Conservation (phyloP, 2,797 vertebrate species). For the Crax fasciolata region DNA sequence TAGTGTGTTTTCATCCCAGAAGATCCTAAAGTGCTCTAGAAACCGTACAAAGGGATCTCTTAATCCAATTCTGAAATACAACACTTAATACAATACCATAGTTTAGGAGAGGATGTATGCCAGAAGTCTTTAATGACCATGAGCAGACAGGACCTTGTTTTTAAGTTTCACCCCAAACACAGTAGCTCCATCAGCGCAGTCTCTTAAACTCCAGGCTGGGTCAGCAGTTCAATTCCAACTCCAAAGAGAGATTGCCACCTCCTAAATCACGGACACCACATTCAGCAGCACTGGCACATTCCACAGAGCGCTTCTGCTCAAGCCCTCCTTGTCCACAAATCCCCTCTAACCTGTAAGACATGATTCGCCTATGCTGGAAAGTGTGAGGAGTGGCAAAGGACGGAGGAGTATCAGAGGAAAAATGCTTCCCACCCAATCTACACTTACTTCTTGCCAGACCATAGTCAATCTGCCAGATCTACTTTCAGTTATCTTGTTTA, state of each 20-base stretch:
- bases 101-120: not conserved
- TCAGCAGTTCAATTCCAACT: not conserved
- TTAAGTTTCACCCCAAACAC: constrained; percentile 23
- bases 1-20: not conserved
- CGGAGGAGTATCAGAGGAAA: constrained; percentile 35
- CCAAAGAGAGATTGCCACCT: not conserved
- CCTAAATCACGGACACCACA: not conserved
- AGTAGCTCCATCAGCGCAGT: not conserved
- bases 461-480: constrained; percentile 45
- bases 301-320: not conserved
- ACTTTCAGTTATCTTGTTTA: constrained; percentile 59
- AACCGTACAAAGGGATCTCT: not conserved
- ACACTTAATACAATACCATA: not conserved
- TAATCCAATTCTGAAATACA: not conserved
- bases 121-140: constrained; percentile 9
- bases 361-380: not conserved
- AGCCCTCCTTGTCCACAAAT: not conserved
- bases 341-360: not conserved
- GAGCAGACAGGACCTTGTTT: not conserved
- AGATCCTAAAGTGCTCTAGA: constrained; percentile 3
- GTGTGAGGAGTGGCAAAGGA: not conserved
- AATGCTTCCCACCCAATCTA: constrained; percentile 40
- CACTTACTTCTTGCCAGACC: constrained; percentile 62
- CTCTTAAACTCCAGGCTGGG: not conserved
- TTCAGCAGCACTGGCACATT: not conserved